Base-by-base conservation (phyloP, 2,888 invertebrate species). In the Lithophane socia region DNA sequence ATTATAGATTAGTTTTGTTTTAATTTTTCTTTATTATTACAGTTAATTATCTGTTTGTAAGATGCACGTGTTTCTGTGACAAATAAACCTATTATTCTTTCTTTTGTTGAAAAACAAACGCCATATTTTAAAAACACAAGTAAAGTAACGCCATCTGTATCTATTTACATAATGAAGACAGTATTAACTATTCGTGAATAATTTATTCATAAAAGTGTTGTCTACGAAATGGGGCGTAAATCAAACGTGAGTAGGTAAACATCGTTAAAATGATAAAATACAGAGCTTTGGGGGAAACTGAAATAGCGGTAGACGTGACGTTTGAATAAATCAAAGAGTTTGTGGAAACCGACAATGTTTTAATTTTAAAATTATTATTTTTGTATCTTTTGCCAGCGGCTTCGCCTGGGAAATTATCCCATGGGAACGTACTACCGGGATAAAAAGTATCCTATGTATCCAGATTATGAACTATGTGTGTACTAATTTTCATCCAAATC, bases 231-330 rank as follows among this genome's bases (percentile, higher is more conserved):
- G 76, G 65, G 21, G 61, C 77, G 72, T 76, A 73, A 77, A 79
- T 86, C 78, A 82, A 74, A 78, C 64, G 77, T 73, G 58, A 77
- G 73, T 71, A 61, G 18, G 73, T 79, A 83, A 87, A 87, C 86
- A 86, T 81, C 75, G 86, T 87, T 80, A 86, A 79, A 82, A 79
- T 86, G 76, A 86, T 79, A 75, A 87, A 87, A 84, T 77, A 78
- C 77, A 52, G 29, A 75, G 79, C 75, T 78, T 81, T 70, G 64
- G 63, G 76, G 54, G 78, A 49, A 73, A 73, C 66, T 68, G 74
- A 79, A 84, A 78, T 83, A 80, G 67, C 58, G 49, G 16, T 63
- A 72, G 75, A 77, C 79, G 76, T 86, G 75, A 83, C 67, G 21
- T 72, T 84, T 69, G 44, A 52, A 79, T 87, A 81, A 84, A 81